Conservation (phyloP, 2,888 invertebrate species). For the Lamellibrachia satsuma region DNA sequence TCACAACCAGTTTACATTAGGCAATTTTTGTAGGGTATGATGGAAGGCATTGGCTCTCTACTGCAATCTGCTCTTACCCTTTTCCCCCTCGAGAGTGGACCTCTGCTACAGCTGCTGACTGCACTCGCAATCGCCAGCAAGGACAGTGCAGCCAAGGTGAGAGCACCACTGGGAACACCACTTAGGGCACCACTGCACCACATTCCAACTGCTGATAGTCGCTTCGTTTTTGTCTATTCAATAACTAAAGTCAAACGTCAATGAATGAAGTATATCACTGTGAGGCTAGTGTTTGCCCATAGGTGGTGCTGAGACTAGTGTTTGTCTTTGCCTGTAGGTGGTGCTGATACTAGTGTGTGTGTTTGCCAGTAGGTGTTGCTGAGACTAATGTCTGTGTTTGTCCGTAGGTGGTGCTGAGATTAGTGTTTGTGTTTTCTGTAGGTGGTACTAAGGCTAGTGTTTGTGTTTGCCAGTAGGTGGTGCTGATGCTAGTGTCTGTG, state of each 20-base stretch:
- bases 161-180: not conserved
- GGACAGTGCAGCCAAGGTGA: conserved; percentile 31
- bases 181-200: not conserved
- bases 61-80: conserved; percentile 53
- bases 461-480: not conserved
- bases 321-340: no score
- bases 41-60: conserved; percentile 51
- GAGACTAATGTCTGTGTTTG: no score
- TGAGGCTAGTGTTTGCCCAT: no score
- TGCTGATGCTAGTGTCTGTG: not conserved
- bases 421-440: no score
- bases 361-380: no score
- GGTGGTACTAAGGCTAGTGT: no score
- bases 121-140: conserved; percentile 28
- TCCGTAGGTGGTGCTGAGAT: not conserved
- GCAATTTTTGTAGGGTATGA: not conserved
- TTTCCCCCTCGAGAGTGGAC: conserved; percentile 60
- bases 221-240: no score
- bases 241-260: no score
- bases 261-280: no score
- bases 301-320: no score
- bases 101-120: conserved; percentile 45
- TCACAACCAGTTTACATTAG: no score
- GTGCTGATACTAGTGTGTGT: no score
- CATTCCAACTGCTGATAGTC: not conserved